phyloP scores from a whole-genome alignment of 2,113 vertebrate species.

The Rhinolophus ferrumequinum region DNA sequence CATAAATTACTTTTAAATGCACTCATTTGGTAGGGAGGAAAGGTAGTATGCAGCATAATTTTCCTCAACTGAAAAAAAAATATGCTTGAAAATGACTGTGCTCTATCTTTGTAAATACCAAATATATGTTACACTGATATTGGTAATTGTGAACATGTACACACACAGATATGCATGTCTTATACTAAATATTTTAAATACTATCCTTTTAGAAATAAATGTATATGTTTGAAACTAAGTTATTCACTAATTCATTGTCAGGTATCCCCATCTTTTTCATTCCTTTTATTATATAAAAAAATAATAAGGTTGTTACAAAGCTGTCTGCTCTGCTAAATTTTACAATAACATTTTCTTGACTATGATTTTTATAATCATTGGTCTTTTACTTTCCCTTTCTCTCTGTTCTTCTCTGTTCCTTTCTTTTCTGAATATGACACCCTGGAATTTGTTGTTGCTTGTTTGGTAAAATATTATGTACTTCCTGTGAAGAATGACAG shows the following conservation, averaged over 20 bases:
- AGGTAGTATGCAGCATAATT: not conserved
- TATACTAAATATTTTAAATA: not conserved
- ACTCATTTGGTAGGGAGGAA: not conserved
- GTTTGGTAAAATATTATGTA: not conserved
- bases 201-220: not conserved
- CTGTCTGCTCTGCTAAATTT: not conserved
- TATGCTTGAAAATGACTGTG: not conserved
- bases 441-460: not conserved
- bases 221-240: not conserved
- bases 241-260: not conserved
- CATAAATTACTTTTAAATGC: not conserved
- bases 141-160: not conserved
- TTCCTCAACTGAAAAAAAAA: not conserved
- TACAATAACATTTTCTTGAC: not conserved
- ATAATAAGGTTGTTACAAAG: not conserved
- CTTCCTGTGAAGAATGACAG: not conserved
- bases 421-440: not conserved
- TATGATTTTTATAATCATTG: not conserved
- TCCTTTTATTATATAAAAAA: not conserved
- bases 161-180: too few species aligned
- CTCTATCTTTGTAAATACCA: not conserved
- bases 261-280: not conserved
- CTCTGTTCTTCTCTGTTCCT: not conserved
- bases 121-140: not conserved
- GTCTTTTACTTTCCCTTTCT: not conserved